Percentiles rank a stretch among this genome's conserved stretches.
Conservation (phyloP, 1,140 invertebrate genomes). For the Grapholita molesta region DNA sequence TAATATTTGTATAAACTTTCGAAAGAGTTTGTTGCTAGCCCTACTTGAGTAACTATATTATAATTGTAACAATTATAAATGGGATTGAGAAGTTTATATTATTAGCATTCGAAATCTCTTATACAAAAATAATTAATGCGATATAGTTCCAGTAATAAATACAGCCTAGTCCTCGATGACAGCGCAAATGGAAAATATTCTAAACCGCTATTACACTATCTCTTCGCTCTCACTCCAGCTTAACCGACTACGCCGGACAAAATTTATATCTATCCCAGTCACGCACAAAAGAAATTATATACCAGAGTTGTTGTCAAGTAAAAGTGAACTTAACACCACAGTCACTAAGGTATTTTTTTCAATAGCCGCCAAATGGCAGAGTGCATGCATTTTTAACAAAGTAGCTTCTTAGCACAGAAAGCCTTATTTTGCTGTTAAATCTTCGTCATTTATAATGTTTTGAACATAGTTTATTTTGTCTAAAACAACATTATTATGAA, state of each 20-base stretch:
- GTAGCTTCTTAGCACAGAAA: not conserved
- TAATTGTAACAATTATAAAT: not conserved
- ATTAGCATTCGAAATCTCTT: not conserved
- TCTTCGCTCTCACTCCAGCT: slow-evolving; percentile 14
- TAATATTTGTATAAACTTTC: too few relatives aligned
- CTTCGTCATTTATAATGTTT: not conserved
- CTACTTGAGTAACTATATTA: too few relatives aligned
- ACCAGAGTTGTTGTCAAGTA: not conserved
- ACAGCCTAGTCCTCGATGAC: not conserved
- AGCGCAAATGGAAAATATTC: slow-evolving; percentile 15
- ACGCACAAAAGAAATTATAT: slow-evolving; percentile 6
- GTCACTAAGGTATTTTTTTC: not conserved
- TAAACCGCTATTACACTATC: slow-evolving; percentile 17
- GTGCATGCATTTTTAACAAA: not conserved
- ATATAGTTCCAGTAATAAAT: not conserved
- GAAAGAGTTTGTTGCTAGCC: too few relatives aligned
- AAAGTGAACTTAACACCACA: not conserved
- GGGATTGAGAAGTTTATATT: not conserved
- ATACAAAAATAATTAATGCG: not conserved
- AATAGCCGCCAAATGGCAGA: not conserved
- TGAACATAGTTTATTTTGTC: too few relatives aligned
- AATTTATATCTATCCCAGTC: slow-evolving; percentile 10
- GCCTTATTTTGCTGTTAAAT: not conserved
- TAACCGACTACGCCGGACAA: slow-evolving; percentile 13
- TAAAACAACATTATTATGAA: too few relatives aligned